phyloP scores from a whole-genome alignment of 1,140 invertebrate species.

The Papilio machaon region DNA sequence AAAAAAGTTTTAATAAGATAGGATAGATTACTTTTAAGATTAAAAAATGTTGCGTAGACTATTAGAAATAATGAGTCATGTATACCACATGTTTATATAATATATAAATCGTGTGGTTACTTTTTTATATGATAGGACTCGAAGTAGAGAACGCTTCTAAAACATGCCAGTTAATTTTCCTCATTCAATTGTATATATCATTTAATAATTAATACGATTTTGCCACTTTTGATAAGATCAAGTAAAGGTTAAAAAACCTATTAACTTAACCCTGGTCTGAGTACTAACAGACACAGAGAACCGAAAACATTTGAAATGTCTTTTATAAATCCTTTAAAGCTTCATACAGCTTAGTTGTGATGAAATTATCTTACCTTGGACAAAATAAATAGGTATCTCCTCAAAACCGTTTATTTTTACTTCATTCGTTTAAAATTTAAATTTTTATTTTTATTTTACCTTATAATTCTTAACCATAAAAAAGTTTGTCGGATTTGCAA shows the following conservation, averaged over 20 bases:
- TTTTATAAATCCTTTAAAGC: conserved; percentile 5
- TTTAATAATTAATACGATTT: neutral
- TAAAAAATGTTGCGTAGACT: neutral
- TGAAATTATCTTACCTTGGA: neutral
- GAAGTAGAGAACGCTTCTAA: too few species aligned
- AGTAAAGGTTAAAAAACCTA: conserved; percentile 13
- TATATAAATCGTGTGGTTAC: too few species aligned
- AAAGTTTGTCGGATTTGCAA: too few species aligned
- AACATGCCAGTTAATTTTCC: neutral
- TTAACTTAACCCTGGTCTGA: conserved; percentile 13
- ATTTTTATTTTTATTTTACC: too few species aligned
- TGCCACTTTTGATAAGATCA: neutral
- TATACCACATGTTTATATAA: neutral
- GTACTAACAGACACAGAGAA: conserved; percentile 5
- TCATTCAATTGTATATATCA: neutral
- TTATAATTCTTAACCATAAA: neutral
- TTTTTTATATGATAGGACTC: too few species aligned
- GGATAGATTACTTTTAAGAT: neutral
- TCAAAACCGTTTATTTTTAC: neutral
- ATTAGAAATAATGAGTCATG: neutral
- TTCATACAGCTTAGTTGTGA: neutral
- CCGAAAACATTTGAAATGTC: conserved; percentile 18
- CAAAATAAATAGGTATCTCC: conserved; percentile 4
- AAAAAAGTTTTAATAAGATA: neutral
- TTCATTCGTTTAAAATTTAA: neutral